phyloP scores from a whole-genome alignment of 2,797 vertebrate genomes.

The Sandelia bainsii region DNA sequence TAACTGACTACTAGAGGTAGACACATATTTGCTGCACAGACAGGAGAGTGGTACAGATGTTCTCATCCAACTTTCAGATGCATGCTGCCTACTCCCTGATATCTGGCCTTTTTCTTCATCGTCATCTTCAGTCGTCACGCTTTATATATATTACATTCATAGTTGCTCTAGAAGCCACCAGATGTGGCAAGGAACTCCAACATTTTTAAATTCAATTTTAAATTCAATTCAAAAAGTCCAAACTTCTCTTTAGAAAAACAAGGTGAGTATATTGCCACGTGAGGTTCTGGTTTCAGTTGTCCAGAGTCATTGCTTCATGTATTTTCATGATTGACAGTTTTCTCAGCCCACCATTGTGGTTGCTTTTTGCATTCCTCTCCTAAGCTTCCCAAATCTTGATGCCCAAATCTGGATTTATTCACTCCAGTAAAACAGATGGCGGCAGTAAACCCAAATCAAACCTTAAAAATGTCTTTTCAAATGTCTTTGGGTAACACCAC shows the following conservation, averaged over 20 bases:
- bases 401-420: background rate
- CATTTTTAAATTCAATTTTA: background rate
- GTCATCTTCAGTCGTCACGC: too few relatives aligned
- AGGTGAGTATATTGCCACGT: too few relatives aligned
- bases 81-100: too few relatives aligned
- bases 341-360: background rate
- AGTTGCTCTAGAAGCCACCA: background rate
- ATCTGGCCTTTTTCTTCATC: too few relatives aligned
- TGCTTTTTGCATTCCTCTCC: background rate
- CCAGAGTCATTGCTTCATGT: background rate
- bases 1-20: background rate
- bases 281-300: background rate
- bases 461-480: slow-evolving; percentile 2
- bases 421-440: background rate
- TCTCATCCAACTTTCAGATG: background rate
- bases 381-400: background rate
- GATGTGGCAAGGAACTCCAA: background rate
- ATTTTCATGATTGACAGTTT: background rate
- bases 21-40: background rate
- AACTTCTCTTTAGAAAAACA: too few relatives aligned
- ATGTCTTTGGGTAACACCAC: slow-evolving; percentile 2
- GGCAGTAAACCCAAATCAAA: background rate
- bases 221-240: background rate
- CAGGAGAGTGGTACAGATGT: background rate
- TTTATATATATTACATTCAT: too few relatives aligned